These are phyloP conservation scores for Girardinichthys multiradiatus DNA, from an alignment of 2,113 vertebrate genomes.

Conservation along the genomic window DNA sequence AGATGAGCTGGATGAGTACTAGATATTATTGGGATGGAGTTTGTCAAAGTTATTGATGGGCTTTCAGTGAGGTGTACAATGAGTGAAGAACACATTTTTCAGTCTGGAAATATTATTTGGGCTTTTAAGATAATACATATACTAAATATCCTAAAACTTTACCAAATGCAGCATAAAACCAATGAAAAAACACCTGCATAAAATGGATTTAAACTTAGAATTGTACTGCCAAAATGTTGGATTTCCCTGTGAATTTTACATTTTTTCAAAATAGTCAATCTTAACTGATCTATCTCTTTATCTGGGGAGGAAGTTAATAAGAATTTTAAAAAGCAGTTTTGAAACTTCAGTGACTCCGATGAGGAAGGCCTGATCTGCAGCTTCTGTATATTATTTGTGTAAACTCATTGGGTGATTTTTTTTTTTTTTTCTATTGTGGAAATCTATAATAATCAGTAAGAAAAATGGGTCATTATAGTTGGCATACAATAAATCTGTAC, in stretches of 20 bases:
- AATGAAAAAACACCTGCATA: neutral
- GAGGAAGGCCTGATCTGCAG: neutral
- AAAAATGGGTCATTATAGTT: neutral
- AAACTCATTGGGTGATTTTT: conserved; percentile 5
- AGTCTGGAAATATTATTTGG: neutral
- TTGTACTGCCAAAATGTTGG: neutral
- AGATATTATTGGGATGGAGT: neutral
- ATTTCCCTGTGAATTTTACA: neutral
- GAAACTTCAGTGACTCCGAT: neutral
- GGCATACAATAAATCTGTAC: neutral
- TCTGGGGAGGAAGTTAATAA: no score
- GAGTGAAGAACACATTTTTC: neutral
- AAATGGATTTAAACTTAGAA: neutral
- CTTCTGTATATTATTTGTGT: neutral
- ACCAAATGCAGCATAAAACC: neutral
- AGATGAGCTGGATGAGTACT: neutral
- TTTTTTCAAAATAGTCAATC: no score
- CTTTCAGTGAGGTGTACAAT: neutral
- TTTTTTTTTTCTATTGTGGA: neutral
- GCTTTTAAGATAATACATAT: neutral
- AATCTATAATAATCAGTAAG: neutral
- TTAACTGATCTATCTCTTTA: no score
- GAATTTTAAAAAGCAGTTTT: no score
- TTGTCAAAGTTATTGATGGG: neutral
- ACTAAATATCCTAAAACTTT: neutral